Evolutionary conservation across 2,888 invertebrate genomes (phyloP).

Genomic region (Gandaritis pyraliata): DNA sequence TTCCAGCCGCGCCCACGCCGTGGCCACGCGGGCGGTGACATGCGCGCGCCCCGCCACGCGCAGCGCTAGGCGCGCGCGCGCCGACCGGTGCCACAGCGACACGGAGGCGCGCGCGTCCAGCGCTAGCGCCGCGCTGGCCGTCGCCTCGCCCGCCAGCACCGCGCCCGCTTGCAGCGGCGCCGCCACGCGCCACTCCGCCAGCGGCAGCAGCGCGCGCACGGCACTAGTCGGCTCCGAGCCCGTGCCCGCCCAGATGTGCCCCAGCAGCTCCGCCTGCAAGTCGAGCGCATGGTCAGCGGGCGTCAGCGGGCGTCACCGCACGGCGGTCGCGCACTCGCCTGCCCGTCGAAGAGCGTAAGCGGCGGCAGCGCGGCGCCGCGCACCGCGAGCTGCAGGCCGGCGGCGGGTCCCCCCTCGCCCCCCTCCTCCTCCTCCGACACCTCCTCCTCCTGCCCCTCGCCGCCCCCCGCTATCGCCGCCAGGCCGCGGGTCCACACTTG

Average conservation of each 20-base stretch:
- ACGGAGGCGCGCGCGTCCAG: conserved; percentile 42
- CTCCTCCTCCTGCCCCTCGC: conserved; percentile 29
- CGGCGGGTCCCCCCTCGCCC: conserved; percentile 47
- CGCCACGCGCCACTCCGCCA: conserved; percentile 40
- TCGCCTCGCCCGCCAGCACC: conserved; percentile 38
- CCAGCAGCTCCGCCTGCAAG: conserved; percentile 57
- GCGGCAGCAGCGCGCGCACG: conserved; percentile 56
- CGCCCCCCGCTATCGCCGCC: conserved; percentile 47
- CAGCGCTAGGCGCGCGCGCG: conserved; percentile 40
- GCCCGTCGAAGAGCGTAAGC: not conserved
- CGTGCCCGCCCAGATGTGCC: conserved; percentile 71
- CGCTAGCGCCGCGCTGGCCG: conserved; percentile 34
- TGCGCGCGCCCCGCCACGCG: conserved; percentile 36
- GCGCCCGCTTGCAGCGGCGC: conserved; percentile 48
- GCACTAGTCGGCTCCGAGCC: conserved; percentile 61
- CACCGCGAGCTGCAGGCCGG: conserved; percentile 57
- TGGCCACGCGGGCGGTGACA: conserved; percentile 30
- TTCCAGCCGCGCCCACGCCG: conserved; percentile 37
- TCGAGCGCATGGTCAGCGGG: conserved; percentile 47
- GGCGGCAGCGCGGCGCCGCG: conserved; percentile 54
- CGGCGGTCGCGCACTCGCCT: conserved; percentile 13
- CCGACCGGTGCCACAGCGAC: conserved; percentile 45
- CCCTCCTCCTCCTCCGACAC: conserved; percentile 32
- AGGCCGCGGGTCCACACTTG: conserved; percentile 63
- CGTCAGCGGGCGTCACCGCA: conserved; percentile 50